Percentiles rank a stretch among this genome's conserved stretches.
These are phyloP conservation scores for Otus sunia DNA, from an alignment of 2,113 vertebrate genomes.

Conservation along the genomic window DNA sequence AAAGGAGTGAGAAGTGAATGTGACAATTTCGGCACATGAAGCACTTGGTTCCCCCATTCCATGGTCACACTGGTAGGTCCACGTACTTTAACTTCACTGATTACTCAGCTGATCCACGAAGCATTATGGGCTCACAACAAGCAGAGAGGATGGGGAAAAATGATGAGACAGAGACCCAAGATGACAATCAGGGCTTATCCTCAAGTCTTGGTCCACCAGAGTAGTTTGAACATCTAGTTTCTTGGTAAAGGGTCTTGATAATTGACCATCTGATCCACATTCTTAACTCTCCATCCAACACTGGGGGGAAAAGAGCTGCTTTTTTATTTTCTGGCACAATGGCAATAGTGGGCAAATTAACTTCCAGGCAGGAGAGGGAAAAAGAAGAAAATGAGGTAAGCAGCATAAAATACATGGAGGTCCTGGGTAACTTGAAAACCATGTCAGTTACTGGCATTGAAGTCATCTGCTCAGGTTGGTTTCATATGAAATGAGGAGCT, in stretches of 20 bases:
- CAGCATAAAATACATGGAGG: neutral
- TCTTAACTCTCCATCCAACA: neutral
- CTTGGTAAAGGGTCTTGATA: neutral
- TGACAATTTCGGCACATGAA: neutral
- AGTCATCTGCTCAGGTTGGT: neutral
- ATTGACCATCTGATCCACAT: neutral
- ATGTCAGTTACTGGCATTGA: neutral
- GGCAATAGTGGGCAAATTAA: neutral
- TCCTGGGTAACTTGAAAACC: accelerated
- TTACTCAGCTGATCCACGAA: neutral
- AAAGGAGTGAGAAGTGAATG: neutral
- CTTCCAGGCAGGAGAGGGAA: neutral
- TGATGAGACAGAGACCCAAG: neutral
- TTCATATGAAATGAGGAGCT: neutral
- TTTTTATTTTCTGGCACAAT: neutral
- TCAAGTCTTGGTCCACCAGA: neutral
- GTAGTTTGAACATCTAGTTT: neutral
- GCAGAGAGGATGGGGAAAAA: neutral
- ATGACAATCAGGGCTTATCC: neutral
- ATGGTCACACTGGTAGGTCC: accelerated
- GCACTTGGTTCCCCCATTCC: neutral
- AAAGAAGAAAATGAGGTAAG: neutral
- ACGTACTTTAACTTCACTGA: neutral
- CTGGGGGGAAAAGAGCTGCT: neutral
- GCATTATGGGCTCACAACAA: neutral